Conservation (phyloP, 2,797 vertebrate species). For the Sardinella longiceps region DNA sequence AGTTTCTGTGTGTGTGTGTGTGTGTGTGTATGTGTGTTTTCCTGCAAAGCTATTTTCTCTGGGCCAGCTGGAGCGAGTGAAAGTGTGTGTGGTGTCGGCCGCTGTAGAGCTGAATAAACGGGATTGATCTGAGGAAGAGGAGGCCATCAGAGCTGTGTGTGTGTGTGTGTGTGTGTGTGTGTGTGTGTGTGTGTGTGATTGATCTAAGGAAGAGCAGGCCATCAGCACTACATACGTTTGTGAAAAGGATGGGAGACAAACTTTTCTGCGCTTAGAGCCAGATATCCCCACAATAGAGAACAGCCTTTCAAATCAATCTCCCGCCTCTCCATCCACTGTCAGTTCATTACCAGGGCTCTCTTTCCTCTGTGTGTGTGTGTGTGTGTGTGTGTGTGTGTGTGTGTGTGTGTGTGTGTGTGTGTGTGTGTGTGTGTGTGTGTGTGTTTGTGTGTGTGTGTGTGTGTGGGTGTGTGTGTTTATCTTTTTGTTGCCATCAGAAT, state of each 20-base stretch:
- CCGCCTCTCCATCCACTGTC: background rate
- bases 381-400: too few species aligned
- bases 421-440: too few species aligned
- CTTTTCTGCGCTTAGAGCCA: slow-evolving; percentile 28
- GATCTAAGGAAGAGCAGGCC: slow-evolving; percentile 20
- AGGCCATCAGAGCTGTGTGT: too few species aligned
- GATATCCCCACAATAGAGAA: slow-evolving; percentile 37
- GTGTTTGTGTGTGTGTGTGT: too few species aligned
- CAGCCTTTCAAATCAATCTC: slow-evolving; percentile 40
- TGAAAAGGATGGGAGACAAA: slow-evolving; percentile 39
- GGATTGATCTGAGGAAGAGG: background rate
- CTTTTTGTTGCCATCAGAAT: too few species aligned
- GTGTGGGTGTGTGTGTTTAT: too few species aligned
- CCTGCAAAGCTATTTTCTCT: background rate
- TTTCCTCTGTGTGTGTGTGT: background rate
- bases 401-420: too few species aligned
- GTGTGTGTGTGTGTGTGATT: too few species aligned
- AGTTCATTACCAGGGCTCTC: background rate
- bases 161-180: too few species aligned
- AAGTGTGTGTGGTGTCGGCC: background rate
- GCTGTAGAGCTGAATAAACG: background rate
- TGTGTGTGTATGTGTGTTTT: background rate
- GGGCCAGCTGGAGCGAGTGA: background rate
- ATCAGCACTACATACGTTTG: slow-evolving; percentile 32
- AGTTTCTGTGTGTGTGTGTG: too few species aligned